A percentile compares a stretch with the other conserved stretches of the same genome.
Evolutionary conservation across 2,113 vertebrate genomes (phyloP).

Genomic region (Andinoacara biseriatus): DNA sequence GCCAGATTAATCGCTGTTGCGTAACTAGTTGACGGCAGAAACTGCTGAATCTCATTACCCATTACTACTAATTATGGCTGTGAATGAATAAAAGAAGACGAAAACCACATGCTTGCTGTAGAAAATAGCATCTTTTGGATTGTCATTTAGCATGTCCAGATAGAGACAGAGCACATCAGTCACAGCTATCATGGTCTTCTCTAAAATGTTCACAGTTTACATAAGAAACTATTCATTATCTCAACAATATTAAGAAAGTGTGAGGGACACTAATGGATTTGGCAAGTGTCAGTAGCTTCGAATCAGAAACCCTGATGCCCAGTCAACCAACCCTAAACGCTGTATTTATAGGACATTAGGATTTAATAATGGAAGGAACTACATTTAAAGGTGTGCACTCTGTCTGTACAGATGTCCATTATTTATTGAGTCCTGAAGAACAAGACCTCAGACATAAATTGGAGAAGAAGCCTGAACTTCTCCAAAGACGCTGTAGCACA

Average conservation of each 20-base stretch:
- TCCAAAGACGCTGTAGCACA: background rate
- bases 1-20: conserved; percentile 51
- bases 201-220: background rate
- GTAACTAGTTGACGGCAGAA: conserved; percentile 61
- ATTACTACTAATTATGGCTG: conserved; percentile 21
- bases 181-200: conserved; percentile 17
- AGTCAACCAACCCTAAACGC: background rate
- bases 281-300: conserved; percentile 32
- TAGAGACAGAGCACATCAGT: conserved; percentile 17
- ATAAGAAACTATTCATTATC: conserved; percentile 17
- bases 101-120: background rate
- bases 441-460: background rate
- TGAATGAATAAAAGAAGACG: background rate
- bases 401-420: background rate
- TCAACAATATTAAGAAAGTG: background rate
- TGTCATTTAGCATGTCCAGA: background rate
- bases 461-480: background rate
- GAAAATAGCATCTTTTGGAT: conserved; percentile 24
- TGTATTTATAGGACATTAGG: background rate
- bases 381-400: background rate
- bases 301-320: conserved; percentile 16
- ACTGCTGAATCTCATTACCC: conserved; percentile 23
- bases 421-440: background rate
- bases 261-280: background rate
- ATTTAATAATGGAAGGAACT: background rate